Evolutionary conservation across 2,888 invertebrate species (phyloP), one percentile per base, ranked within the genome.

Genomic region (Barypeithes pellucidus): DNA sequence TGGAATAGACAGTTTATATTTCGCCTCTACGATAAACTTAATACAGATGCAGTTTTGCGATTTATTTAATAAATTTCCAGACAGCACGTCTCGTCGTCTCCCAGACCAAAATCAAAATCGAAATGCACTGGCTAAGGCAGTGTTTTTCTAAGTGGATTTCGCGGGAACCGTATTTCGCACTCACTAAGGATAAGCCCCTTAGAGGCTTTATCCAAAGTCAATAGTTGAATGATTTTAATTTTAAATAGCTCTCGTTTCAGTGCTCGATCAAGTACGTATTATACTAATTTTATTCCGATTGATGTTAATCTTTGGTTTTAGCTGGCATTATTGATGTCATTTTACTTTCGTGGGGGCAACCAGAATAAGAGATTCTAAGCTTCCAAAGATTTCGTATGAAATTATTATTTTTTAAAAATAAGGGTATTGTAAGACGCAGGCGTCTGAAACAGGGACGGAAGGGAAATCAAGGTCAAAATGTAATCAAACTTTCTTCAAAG

Each of bases 121-220:
- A 54, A 65, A 29, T 67, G 33, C 36, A 52, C 52, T 59, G 71
- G 59, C 69, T 57, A 67, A 71, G 65, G 66, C 67, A 69, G 57
- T 69, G 70, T 69, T 45, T 54, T 72, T 63, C 77, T 82, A 84
- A 84, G 82, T 84, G 84, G 84, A 84, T 84, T 83, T 79, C 75
- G 78, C 75, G 78, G 70, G 67, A 83, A 84, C 83, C 82, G 82
- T 82, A 81, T 79, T 84, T 84, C 82, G 81, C 84, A 84, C 84
- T 85, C 81, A 82, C 76, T 69, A 68, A 77, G 82, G 84, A 84
- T 84, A 84, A 85, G 81, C 82, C 75, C 60, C 65, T 75, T 71
- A 75, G 62, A 50, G 67, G 72, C 73, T 72, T 76, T 76, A 89
- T 81, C 82, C 80, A 81, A 80, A 81, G 82, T 80, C 81, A 82